These are phyloP conservation scores for Porites cylindrica DNA, from an alignment of 92 coral and sea anemone species.

Conservation along the genomic window DNA sequence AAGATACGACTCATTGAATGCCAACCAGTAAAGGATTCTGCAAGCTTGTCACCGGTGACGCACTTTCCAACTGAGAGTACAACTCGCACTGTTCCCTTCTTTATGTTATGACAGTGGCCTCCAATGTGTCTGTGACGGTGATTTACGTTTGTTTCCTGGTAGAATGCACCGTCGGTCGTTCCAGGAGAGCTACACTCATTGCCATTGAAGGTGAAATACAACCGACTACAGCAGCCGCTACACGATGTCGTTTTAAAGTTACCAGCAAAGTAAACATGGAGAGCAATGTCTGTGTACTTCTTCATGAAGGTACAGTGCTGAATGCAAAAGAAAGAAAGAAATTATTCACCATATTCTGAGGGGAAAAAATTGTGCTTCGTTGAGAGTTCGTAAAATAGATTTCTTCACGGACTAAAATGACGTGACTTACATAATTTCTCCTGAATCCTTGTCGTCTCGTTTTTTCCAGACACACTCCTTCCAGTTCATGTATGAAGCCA, in stretches of 20 bases:
- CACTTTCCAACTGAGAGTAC: too few relatives aligned
- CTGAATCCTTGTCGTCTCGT: too few relatives aligned
- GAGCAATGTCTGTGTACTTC: slow-evolving; percentile 11
- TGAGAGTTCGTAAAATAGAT: too few relatives aligned
- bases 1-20: too few relatives aligned
- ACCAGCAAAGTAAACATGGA: slow-evolving; percentile 49
- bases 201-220: slow-evolving; percentile 71
- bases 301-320: neutral
- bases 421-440: too few relatives aligned
- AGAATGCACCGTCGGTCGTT: slow-evolving; percentile 47
- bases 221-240: slow-evolving; percentile 62
- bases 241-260: slow-evolving; percentile 19
- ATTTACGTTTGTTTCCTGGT: neutral
- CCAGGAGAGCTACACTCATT: slow-evolving; percentile 58
- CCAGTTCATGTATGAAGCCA: too few relatives aligned
- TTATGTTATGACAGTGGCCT: slow-evolving; percentile 56
- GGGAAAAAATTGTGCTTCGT: neutral
- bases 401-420: too few relatives aligned
- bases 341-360: too few relatives aligned
- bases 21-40: too few relatives aligned
- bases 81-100: neutral
- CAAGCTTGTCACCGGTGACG: too few relatives aligned
- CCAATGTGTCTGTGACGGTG: slow-evolving; percentile 15
- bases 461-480: too few relatives aligned
- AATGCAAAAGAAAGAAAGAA: neutral